Conservation (phyloP, 2,888 invertebrate species). For the Augiades crinisus region DNA sequence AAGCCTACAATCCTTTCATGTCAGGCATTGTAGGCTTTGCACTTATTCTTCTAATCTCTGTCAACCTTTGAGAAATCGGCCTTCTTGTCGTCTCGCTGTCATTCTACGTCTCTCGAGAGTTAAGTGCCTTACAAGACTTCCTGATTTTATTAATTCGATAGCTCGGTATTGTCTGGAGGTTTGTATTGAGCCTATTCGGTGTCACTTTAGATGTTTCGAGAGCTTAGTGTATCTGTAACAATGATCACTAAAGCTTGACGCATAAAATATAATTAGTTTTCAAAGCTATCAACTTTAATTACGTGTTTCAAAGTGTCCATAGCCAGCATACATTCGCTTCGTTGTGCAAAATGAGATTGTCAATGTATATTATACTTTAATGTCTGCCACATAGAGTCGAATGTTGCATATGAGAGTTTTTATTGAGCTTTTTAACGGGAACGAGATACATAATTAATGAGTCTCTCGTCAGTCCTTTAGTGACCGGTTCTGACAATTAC, state of each 20-base stretch:
- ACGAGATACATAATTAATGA: constrained; percentile 22
- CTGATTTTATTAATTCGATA: too few relatives aligned
- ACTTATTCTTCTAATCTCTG: too few relatives aligned
- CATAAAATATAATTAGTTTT: constrained; percentile 15
- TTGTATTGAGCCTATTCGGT: too few relatives aligned
- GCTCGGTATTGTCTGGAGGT: too few relatives aligned
- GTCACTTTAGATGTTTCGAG: too few relatives aligned
- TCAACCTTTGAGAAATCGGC: too few relatives aligned
- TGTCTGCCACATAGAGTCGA: neutral
- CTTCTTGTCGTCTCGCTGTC: too few relatives aligned
- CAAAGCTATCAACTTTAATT: constrained; percentile 20
- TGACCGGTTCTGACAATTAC: constrained; percentile 17
- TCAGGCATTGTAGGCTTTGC: too few relatives aligned
- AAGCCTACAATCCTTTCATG: too few relatives aligned
- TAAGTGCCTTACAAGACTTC: too few relatives aligned
- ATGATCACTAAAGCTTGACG: neutral
- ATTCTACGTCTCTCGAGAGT: too few relatives aligned
- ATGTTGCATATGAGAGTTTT: constrained; percentile 3
- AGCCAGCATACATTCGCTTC: constrained; percentile 3
- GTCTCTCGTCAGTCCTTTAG: constrained; percentile 10
- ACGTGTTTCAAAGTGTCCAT: constrained; percentile 13
- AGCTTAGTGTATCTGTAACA: too few relatives aligned
- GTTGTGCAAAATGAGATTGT: neutral
- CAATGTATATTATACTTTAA: neutral
- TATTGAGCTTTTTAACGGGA: constrained; percentile 17